Conservation (phyloP, 2,797 vertebrate species). For the Corythornis leucogaster region DNA sequence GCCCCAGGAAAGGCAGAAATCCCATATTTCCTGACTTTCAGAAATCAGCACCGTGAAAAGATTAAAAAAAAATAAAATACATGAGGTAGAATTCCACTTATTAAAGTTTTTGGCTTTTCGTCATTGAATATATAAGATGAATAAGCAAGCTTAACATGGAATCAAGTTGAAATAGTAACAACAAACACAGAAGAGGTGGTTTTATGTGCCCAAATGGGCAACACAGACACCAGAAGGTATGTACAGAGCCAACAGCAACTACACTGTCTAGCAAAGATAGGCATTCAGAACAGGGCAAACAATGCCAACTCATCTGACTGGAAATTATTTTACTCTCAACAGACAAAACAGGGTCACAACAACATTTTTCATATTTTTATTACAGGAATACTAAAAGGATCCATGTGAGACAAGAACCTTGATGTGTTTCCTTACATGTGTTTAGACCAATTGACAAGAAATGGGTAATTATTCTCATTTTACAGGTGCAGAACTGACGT, state of each 20-base stretch:
- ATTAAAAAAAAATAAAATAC: not conserved
- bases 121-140: not conserved
- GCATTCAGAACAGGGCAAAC: not conserved
- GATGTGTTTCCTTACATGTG: not conserved
- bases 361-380: not conserved
- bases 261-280: conserved; percentile 18
- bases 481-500: not conserved
- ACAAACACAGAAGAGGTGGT: conserved; percentile 13
- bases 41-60: not conserved
- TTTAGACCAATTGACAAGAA: not conserved
- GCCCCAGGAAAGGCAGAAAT: not conserved
- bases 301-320: not conserved
- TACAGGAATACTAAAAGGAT: not conserved
- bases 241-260: not conserved
- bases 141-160: conserved; percentile 26
- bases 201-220: not conserved
- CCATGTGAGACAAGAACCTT: not conserved
- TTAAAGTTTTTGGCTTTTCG: conserved; percentile 15
- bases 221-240: not conserved
- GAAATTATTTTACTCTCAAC: not conserved
- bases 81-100: not conserved
- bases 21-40: not conserved
- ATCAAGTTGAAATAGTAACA: conserved; percentile 29
- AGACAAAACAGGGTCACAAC: not conserved
- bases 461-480: not conserved